Percentiles rank a stretch among this genome's conserved stretches.
phyloP scores from a whole-genome alignment of 2,888 invertebrate species.

The Allolobophora icterica region DNA sequence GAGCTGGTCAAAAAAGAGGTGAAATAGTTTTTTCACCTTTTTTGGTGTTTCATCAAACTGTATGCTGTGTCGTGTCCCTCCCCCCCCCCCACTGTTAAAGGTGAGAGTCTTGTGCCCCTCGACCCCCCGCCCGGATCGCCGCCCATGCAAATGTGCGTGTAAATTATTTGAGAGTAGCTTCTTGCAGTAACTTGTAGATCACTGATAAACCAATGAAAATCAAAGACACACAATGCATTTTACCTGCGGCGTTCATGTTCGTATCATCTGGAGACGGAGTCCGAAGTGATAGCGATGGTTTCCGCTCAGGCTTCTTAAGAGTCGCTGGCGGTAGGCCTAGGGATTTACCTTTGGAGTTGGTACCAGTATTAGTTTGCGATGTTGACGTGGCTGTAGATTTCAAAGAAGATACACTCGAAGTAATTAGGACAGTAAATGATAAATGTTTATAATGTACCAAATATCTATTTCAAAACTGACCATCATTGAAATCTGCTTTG shows the following conservation, averaged over 20 bases:
- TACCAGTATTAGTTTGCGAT: background rate
- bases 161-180: too few species aligned
- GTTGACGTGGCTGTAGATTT: background rate
- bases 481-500: background rate
- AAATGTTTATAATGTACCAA: background rate
- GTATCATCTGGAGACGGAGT: background rate
- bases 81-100: too few species aligned
- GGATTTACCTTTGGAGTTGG: background rate
- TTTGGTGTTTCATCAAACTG: too few species aligned
- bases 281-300: background rate
- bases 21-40: too few species aligned
- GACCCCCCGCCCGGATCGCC: too few species aligned
- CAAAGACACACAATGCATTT: background rate
- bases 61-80: too few species aligned
- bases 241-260: background rate
- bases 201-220: background rate
- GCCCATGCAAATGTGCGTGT: too few species aligned
- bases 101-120: too few species aligned
- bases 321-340: background rate
- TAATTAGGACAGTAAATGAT: background rate
- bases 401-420: background rate
- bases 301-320: background rate
- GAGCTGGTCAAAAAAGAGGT: too few species aligned
- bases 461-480: background rate
- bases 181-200: background rate